Conservation (phyloP, 2,113 vertebrate genomes). For the Steatornis caripensis region DNA sequence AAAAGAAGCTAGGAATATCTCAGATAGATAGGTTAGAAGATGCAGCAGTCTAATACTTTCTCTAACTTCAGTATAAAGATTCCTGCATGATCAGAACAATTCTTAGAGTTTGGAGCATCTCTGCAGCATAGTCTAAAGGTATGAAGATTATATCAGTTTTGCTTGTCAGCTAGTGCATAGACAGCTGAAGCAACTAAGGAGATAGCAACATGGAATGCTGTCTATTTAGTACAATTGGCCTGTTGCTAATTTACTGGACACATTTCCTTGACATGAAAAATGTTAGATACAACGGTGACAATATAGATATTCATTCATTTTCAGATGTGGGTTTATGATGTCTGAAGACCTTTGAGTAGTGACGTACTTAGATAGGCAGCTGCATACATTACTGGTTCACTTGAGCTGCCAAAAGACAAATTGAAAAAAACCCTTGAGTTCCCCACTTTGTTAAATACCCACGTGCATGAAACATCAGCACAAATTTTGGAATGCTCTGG, state of each 20-base stretch:
- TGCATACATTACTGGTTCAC: neutral
- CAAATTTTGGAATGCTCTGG: neutral
- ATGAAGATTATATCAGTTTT: neutral
- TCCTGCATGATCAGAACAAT: neutral
- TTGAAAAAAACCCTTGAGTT: neutral
- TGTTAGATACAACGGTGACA: neutral
- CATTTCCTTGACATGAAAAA: neutral
- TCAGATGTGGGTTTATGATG: neutral
- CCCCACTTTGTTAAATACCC: neutral
- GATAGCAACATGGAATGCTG: neutral
- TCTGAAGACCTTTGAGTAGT: neutral
- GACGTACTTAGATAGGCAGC: neutral
- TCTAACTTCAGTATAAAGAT: neutral
- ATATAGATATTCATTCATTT: neutral
- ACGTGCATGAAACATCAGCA: neutral
- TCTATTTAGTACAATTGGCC: neutral
- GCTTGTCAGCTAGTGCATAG: neutral
- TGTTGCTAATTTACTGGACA: neutral
- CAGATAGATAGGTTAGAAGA: neutral
- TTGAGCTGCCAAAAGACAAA: neutral
- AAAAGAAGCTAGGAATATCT: neutral
- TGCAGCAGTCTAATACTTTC: neutral
- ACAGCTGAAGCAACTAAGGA: neutral
- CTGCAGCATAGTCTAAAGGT: neutral
- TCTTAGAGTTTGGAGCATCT: neutral